These are phyloP conservation scores for Meriones psammophilus DNA, from an alignment of 2,797 vertebrate species.

Conservation along the genomic window DNA sequence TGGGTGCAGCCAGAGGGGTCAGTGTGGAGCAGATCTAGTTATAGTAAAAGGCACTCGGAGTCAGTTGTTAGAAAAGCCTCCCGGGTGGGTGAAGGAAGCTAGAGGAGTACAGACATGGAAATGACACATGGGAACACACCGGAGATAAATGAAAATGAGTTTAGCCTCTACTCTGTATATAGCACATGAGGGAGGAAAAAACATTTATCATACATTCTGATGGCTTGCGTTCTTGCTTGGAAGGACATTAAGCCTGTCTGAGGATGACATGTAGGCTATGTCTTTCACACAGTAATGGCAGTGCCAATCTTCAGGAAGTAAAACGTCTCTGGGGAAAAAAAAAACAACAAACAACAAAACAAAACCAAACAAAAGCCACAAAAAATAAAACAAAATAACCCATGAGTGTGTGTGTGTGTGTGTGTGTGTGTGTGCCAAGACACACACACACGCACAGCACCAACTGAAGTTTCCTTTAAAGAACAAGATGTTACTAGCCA, in stretches of 20 bases:
- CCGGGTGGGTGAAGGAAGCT: background rate
- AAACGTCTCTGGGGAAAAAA: constrained; percentile 15
- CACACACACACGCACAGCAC: background rate
- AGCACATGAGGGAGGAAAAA: background rate
- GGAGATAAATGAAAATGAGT: background rate
- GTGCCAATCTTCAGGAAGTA: constrained; percentile 53
- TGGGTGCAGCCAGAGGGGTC: background rate
- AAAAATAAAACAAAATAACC: background rate
- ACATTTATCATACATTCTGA: background rate
- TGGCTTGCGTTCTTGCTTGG: background rate
- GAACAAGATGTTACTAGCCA: constrained; percentile 61
- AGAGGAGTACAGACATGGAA: background rate
- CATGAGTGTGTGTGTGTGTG: no score
- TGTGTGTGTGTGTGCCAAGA: no score
- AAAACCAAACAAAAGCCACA: background rate
- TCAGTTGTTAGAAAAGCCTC: background rate
- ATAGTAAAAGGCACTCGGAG: background rate
- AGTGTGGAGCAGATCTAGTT: background rate
- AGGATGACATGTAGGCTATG: background rate
- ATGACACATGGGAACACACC: background rate
- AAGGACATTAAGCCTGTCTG: background rate
- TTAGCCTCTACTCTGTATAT: background rate
- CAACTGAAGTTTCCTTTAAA: constrained; percentile 58
- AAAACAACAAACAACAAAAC: background rate
- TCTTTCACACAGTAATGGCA: background rate